phyloP scores from a whole-genome alignment of 2,797 vertebrate species.

The Ctenopoma kingsleyae region DNA sequence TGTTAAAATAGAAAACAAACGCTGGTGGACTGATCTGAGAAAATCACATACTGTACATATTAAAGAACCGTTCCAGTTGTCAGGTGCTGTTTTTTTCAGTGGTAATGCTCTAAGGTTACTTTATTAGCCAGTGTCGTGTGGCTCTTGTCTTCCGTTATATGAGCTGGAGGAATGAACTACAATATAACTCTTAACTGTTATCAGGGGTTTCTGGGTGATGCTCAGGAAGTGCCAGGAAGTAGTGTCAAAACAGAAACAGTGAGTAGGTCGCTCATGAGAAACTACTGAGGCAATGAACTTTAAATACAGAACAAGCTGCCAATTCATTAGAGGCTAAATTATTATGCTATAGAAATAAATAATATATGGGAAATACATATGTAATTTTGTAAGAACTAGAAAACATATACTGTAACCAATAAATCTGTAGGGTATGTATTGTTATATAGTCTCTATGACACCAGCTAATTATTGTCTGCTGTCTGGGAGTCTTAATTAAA shows the following conservation, averaged over 20 bases:
- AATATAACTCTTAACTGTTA: slow-evolving; percentile 30
- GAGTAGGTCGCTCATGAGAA: slow-evolving; percentile 38
- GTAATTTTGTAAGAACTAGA: too few relatives aligned
- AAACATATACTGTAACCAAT: too few relatives aligned
- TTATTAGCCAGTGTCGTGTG: slow-evolving; percentile 9
- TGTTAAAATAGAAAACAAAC: neutral
- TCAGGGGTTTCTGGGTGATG: slow-evolving; percentile 61
- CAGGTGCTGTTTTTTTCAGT: slow-evolving; percentile 1
- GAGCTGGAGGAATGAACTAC: slow-evolving; percentile 25
- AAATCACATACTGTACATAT: neutral
- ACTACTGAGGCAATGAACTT: slow-evolving; percentile 34
- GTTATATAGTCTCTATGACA: too few relatives aligned
- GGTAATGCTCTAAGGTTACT: neutral
- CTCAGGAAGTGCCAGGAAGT: slow-evolving; percentile 64
- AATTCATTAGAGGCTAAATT: slow-evolving; percentile 8
- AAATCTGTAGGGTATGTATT: too few relatives aligned
- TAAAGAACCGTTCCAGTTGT: neutral
- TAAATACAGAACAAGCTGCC: slow-evolving; percentile 41
- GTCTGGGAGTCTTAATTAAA: too few relatives aligned
- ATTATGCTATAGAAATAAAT: too few relatives aligned
- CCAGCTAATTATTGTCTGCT: too few relatives aligned
- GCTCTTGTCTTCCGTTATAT: slow-evolving; percentile 39
- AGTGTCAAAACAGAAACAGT: slow-evolving; percentile 66
- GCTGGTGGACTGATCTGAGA: neutral
- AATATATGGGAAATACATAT: too few relatives aligned